A percentile compares a stretch with the other conserved stretches of the same genome.
phyloP scores from a whole-genome alignment of 2,888 invertebrate species.

The Hypselothyrea guttata region DNA sequence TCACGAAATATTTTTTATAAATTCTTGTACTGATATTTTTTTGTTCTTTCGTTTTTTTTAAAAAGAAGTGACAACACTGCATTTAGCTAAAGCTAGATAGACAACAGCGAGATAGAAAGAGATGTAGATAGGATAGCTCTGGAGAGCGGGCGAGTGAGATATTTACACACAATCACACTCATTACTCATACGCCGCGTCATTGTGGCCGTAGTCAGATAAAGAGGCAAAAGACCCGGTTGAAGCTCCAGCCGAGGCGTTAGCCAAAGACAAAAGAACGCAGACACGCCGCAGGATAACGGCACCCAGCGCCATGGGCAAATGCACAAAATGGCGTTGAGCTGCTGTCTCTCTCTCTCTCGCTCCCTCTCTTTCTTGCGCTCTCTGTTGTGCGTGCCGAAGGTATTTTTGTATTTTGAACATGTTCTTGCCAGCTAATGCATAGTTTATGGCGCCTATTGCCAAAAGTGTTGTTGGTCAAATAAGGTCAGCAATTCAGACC shows the following conservation, averaged over 20 bases:
- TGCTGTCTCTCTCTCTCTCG: not conserved
- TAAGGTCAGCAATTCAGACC: constrained; percentile 42
- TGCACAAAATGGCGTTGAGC: constrained; percentile 55
- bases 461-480: constrained; percentile 68
- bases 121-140: not conserved
- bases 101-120: not conserved
- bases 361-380: constrained; percentile 1
- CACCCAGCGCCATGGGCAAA: constrained; percentile 20
- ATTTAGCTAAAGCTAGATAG: constrained; percentile 1
- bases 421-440: constrained; percentile 69
- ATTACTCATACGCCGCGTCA: constrained; percentile 76
- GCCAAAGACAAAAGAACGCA: constrained; percentile 54
- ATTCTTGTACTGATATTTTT: no score
- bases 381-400: constrained; percentile 37
- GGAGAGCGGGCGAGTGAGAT: constrained; percentile 3
- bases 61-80: no score
- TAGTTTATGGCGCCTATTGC: constrained; percentile 71
- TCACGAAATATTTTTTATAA: no score
- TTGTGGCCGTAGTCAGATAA: constrained; percentile 69
- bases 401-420: constrained; percentile 70
- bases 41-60: no score
- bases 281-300: constrained; percentile 29
- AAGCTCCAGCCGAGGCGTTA: not conserved
- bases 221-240: constrained; percentile 35
- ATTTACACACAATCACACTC: constrained; percentile 46